phyloP scores from a whole-genome alignment of 2,797 vertebrate genomes.

The Bryconaethiops microstoma region DNA sequence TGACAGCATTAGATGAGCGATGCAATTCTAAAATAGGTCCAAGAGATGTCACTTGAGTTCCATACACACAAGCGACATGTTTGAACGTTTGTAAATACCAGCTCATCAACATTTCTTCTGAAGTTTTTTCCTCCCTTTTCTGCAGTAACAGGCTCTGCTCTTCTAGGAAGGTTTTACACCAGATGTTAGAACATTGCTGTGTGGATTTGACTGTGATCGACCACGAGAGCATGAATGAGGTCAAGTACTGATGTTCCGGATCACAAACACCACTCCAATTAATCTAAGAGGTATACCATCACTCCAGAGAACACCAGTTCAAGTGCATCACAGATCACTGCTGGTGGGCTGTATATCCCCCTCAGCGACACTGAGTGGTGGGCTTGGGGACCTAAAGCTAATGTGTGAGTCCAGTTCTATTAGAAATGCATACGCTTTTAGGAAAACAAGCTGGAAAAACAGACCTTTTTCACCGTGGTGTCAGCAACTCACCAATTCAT shows the following conservation, averaged over 20 bases:
- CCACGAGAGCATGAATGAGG: neutral
- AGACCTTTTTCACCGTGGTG: no score
- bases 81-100: neutral
- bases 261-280: neutral
- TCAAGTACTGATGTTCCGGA: neutral
- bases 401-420: no score
- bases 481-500: no score
- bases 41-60: constrained; percentile 49
- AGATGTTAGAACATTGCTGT: neutral
- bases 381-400: neutral
- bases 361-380: neutral
- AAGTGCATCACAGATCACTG: neutral
- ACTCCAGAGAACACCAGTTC: neutral
- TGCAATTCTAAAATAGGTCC: constrained; percentile 37
- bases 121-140: neutral
- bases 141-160: neutral
- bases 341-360: neutral
- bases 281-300: neutral
- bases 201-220: neutral
- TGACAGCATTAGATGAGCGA: neutral
- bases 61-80: constrained; percentile 14
- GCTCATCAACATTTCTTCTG: neutral
- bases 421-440: no score
- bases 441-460: no score
- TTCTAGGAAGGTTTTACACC: no score